phyloP scores from a whole-genome alignment of 1,140 invertebrate species.

The Delia radicum region DNA sequence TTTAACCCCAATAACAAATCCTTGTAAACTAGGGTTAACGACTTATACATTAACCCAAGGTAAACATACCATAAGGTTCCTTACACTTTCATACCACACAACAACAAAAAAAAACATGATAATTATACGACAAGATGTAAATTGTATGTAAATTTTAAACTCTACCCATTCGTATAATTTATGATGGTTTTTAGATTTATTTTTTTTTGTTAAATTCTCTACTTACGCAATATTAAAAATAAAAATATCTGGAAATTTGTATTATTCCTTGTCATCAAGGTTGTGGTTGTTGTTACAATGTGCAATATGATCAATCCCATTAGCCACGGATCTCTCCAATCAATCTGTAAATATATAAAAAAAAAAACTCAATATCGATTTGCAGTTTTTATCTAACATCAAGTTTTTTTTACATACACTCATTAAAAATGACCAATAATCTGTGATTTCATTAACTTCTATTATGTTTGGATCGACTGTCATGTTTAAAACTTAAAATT shows the following conservation, averaged over 20 bases:
- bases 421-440: constrained; percentile 62
- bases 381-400: background rate
- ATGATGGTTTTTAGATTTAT: too few species aligned
- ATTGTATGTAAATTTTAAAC: too few species aligned
- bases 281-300: constrained; percentile 72
- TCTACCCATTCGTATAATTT: too few species aligned
- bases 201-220: too few species aligned
- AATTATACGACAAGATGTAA: too few species aligned
- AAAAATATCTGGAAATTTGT: constrained; percentile 82
- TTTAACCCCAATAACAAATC: too few species aligned
- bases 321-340: constrained; percentile 86
- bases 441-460: constrained; percentile 64
- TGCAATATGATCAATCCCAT: constrained; percentile 75
- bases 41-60: too few species aligned
- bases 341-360: constrained; percentile 65
- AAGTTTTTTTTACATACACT: constrained; percentile 60
- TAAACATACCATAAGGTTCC: too few species aligned
- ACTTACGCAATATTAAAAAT: constrained; percentile 79
- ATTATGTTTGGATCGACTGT: constrained; percentile 53
- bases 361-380: constrained; percentile 18
- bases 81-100: too few species aligned
- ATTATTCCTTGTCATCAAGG: constrained; percentile 75
- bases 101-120: too few species aligned
- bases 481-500: too few species aligned
- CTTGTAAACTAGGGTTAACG: too few species aligned